Evolutionary conservation across 2,888 invertebrate genomes (phyloP), one percentile per base, ranked within the genome.

Genomic region (Drosophila leonis): DNA sequence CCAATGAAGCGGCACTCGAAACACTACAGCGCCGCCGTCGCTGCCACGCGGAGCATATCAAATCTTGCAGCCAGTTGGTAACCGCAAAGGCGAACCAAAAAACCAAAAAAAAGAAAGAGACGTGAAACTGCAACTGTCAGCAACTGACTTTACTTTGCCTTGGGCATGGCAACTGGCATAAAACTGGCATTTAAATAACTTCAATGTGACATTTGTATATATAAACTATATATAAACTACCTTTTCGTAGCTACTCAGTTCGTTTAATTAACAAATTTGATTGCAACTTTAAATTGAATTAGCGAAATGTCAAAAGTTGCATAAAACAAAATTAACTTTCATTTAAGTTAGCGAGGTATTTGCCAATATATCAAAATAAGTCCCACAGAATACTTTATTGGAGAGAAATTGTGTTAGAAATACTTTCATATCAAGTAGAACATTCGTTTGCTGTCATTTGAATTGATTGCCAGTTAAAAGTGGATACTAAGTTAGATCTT

Each of bases 1-100:
- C 35, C 63, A 31, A 70, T 54, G 65, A 65, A 64, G 74, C 73
- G 48, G 39, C 66, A 65, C 44, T 35, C 44, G 56, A 46, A 44
- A 46, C 69, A 46, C 51, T 46, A 37, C 42, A 54, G 51, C 51
- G 33, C 20, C 7, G 37, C 29, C n/a, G n/a, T n/a, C 39, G 12
- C 37, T 24, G 49, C 49, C 49, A 54, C 12, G 39, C 8, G 15
- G 51, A 18, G 65, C 55, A 74, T 56, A 70, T 74, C 13, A 37
- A 29, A 41, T 75, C 42, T 27, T 20, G 2, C 29, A 68, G 15
- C 7, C 61, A n/a, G 13, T 74, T 72, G 48, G 65, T 18, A 64
- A 57, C 64, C 44, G 31, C 24, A 42, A 31, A 42, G 9, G 27
- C 46, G 27, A 31, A 46, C 29, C n/a, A 48, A 29, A 29, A 29